Base-by-base conservation (phyloP, 2,113 vertebrate species). In the Pelvicachromis taeniatus region DNA sequence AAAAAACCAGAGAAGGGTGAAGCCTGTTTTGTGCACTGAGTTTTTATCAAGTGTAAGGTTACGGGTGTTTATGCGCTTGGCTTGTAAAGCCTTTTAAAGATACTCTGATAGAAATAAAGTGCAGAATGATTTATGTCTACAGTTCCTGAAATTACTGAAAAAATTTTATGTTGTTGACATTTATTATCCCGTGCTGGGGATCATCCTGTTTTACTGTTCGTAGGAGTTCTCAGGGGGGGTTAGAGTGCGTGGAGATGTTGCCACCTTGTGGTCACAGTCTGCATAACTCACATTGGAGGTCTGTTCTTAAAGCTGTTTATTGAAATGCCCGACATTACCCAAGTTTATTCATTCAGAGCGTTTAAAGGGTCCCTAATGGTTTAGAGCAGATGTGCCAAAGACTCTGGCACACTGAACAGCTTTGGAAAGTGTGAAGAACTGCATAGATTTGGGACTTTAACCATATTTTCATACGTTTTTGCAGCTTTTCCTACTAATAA, bases 211-310 rank as follows among this genome's bases (percentile, higher is more conserved):
- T 26, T 29, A 16, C 29, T 58, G 68, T 84, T 26, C 61, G 13
- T 33, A 4, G 17, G n/a, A 38, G 3, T 21, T 68, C 59, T 81
- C 17, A 10, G 55, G 29, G 6, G 56, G 56, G 61, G 11, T 82
- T 73, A 55, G 73, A 56, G 40, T 54, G 29, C 40, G 54, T 58
- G 82, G 50, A 55, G 70, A 87, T 61, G n/a, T n/a, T n/a, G 92
- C 85, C 94, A 80, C 85, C 94, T 16, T 56, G 93, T 94, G 94
- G 87, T 80, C 78, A 77, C n/a, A 82, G 6, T 55, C 38, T 90
- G 85, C 35, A 86, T 50, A 26, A 23, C 73, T 54, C 70, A 65
- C 45, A 54, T 1, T 2, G 9, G 53, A 78, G 58, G 23, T 48
- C n/a, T 7, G 29, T 19, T 75, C 59, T 14, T 52, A 3, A 17